Conservation (phyloP, 1,140 invertebrate genomes). For the Anagrus nilaparvatae region DNA sequence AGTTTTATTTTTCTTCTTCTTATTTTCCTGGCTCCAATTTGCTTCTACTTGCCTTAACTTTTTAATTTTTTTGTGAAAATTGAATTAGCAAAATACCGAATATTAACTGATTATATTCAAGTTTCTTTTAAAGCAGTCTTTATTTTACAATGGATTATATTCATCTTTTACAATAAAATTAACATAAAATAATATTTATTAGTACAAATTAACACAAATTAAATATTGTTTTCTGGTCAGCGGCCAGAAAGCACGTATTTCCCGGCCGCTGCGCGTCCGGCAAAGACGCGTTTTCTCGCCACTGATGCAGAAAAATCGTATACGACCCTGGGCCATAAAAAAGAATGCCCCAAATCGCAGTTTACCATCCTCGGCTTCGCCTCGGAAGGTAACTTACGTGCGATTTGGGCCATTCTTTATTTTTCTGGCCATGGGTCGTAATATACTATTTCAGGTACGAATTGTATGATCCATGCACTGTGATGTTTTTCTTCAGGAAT, state of each 20-base stretch:
- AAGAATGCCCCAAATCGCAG: no score
- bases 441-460: conserved; percentile 72
- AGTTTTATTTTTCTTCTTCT: background rate
- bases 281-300: no score
- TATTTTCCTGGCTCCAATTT: background rate
- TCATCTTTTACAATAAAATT: conserved; percentile 4
- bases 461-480: conserved; percentile 96
- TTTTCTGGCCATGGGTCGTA: no score
- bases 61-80: background rate
- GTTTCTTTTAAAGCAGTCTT: background rate
- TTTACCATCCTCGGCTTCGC: no score
- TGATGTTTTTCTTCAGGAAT: conserved; percentile 99
- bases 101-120: conserved; percentile 1
- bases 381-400: no score
- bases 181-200: conserved; percentile 17
- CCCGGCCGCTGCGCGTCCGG: no score
- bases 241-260: no score
- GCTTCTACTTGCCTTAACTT: background rate
- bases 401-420: no score
- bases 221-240: conserved; percentile 22
- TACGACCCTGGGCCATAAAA: no score
- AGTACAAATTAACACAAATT: conserved; percentile 5
- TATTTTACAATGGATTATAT: background rate
- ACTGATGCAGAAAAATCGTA: no score
- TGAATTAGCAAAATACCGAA: no score